These are phyloP conservation scores for Pseudochirops corinnae DNA, from an alignment of 2,797 vertebrate species.

Conservation along the genomic window DNA sequence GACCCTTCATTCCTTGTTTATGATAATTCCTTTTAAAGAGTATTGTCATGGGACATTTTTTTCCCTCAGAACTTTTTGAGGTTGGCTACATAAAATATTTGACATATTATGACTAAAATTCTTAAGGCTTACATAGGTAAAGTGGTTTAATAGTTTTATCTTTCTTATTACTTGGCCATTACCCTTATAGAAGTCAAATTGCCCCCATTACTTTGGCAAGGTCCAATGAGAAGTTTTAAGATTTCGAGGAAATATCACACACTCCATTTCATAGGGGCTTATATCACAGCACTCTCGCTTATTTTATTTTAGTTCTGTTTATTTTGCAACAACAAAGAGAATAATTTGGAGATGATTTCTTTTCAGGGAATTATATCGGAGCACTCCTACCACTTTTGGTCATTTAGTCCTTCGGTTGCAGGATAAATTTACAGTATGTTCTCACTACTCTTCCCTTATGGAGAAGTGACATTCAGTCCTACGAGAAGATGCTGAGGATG, in stretches of 20 bases:
- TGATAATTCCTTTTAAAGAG: too few species aligned
- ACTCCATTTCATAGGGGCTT: slow-evolving; percentile 50
- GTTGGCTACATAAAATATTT: neutral
- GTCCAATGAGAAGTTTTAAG: slow-evolving; percentile 51
- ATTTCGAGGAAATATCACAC: slow-evolving; percentile 38
- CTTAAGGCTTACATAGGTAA: neutral
- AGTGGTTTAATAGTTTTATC: neutral
- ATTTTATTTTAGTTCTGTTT: slow-evolving; percentile 54
- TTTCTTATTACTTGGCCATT: slow-evolving; percentile 47
- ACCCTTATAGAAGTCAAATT: slow-evolving; percentile 70
- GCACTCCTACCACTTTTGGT: slow-evolving; percentile 4
- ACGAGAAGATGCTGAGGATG: neutral
- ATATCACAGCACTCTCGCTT: slow-evolving; percentile 54
- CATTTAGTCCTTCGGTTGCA: slow-evolving; percentile 14
- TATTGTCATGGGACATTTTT: neutral
- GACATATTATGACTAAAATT: neutral
- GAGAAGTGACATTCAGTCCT: neutral
- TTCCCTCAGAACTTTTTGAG: neutral
- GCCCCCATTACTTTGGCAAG: slow-evolving; percentile 56
- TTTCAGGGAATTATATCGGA: slow-evolving; percentile 38
- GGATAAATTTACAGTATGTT: slow-evolving; percentile 27
- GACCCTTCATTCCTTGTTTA: neutral
- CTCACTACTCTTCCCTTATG: neutral
- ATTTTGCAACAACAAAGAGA: slow-evolving; percentile 14
- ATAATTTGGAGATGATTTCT: slow-evolving; percentile 32